Percentiles rank a stretch among this genome's conserved stretches.
Evolutionary conservation across 2,888 invertebrate genomes (phyloP).

Genomic region (Meghimatium bilineatum): DNA sequence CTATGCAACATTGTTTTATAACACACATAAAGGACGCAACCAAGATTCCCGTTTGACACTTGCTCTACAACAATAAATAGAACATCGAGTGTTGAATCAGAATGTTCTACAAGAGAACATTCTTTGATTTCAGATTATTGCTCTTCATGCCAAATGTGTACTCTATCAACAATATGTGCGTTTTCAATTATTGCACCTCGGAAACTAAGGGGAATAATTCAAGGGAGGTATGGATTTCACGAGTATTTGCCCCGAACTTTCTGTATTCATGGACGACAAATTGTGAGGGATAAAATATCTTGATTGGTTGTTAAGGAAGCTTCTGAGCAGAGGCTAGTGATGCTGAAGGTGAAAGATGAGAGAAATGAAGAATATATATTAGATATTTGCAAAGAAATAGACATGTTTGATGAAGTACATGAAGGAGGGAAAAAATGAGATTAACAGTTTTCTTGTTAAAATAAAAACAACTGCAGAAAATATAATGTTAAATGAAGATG

Average conservation of each 20-base stretch:
- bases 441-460: neutral
- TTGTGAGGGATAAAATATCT: neutral
- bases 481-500: neutral
- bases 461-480: neutral
- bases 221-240: slow-evolving; percentile 34
- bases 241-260: slow-evolving; percentile 7
- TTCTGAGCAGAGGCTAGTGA: neutral
- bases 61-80: neutral
- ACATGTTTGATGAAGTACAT: neutral
- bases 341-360: neutral
- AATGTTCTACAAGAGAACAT: neutral
- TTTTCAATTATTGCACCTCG: slow-evolving; percentile 32
- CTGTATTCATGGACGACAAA: neutral
- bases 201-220: slow-evolving; percentile 10
- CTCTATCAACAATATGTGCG: slow-evolving; percentile 28
- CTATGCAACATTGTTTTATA: no score
- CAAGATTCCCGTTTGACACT: neutral
- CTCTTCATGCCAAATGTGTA: neutral
- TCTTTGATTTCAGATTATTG: neutral
- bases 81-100: neutral
- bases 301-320: slow-evolving; percentile 4
- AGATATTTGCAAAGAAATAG: neutral
- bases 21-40: neutral
- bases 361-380: neutral
- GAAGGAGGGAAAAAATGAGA: neutral